These are phyloP conservation scores for Choristoneura fumiferana DNA, from an alignment of 1,140 invertebrate species.

Conservation along the genomic window DNA sequence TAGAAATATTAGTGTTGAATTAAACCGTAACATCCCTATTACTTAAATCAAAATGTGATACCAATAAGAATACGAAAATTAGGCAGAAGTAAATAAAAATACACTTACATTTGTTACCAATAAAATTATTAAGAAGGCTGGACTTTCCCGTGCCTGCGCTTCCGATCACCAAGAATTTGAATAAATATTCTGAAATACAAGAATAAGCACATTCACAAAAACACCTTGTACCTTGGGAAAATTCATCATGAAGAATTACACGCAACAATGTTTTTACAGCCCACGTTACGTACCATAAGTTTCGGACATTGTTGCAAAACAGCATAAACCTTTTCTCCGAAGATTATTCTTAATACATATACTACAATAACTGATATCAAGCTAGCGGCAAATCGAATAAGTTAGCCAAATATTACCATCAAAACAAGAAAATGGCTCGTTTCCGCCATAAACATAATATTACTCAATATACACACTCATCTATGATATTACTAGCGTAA, in stretches of 20 bases:
- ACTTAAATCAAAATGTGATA: too few relatives aligned
- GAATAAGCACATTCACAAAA: constrained; percentile 7
- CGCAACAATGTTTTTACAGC: neutral
- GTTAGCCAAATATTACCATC: neutral
- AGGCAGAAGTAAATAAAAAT: constrained; percentile 8
- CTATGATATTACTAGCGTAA: too few relatives aligned
- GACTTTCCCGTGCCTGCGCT: constrained; percentile 93
- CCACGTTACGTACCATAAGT: constrained; percentile 24
- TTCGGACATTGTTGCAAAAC: constrained; percentile 25
- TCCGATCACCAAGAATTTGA: constrained; percentile 92
- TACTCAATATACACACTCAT: too few relatives aligned
- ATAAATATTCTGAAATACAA: constrained; percentile 85
- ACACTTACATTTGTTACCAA: constrained; percentile 92
- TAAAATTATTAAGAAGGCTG: constrained; percentile 93
- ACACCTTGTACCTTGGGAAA: neutral
- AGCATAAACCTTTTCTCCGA: too few relatives aligned
- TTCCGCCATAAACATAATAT: neutral
- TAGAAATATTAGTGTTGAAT: too few relatives aligned
- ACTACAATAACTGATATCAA: too few relatives aligned
- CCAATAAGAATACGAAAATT: neutral
- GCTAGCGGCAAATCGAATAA: neutral
- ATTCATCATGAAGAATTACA: neutral
- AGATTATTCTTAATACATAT: too few relatives aligned
- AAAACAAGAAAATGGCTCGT: constrained; percentile 4
- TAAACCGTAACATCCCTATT: too few relatives aligned